Evolutionary conservation across 1,140 invertebrate species (phyloP), one percentile per base, ranked within the genome.

Genomic region (Pseudomyrmex cubaensis): DNA sequence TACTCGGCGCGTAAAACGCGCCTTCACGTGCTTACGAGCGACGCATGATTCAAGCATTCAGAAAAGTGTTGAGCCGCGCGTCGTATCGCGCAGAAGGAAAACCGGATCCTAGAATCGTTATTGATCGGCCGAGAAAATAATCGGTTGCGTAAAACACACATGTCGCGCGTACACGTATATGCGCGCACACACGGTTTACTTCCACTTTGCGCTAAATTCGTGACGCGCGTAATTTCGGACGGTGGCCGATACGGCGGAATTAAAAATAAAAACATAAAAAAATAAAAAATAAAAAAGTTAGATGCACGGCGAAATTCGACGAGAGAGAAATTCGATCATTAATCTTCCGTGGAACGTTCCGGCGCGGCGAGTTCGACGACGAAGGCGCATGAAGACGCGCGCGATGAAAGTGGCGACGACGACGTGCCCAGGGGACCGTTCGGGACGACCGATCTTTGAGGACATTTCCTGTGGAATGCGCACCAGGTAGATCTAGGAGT

Each of bases 401-500:
- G 22, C 17, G 15, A 52, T 25, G 62, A 56, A 35, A 77, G 72
- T 59, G 13, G 35, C 62, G 25, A 12, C 35, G 54, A 52, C 54
- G 56, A 22, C 17, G 20, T 4, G 35, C 35, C 35, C 5, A 35
- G 5, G 35, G 5, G 0, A 35, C 5, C 35, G 35, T 80, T 70
- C 20, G 64, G 64, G 20, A 20, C 35, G 54, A 22, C 12, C 54
- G 13, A 72, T 59, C 76, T 12, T 35, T 57, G 56, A 72, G 66
- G 76, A 80, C 76, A 80, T 80, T 80, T 80, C 66, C 76, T 70
- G n/a, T 72, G 76, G 76, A 80, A 80, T 80, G 76, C n/a, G 64
- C 76, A 54, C 44, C 76, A 72, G 76, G 76, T 72, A 80, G 76
- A 80, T 35, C 74, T 77, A 77, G 74, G 35, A 35, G 54, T 80